Evolutionary conservation across 2,797 vertebrate genomes (phyloP), one percentile per base, ranked within the genome.

Genomic region (Poliocrania exsul): DNA sequence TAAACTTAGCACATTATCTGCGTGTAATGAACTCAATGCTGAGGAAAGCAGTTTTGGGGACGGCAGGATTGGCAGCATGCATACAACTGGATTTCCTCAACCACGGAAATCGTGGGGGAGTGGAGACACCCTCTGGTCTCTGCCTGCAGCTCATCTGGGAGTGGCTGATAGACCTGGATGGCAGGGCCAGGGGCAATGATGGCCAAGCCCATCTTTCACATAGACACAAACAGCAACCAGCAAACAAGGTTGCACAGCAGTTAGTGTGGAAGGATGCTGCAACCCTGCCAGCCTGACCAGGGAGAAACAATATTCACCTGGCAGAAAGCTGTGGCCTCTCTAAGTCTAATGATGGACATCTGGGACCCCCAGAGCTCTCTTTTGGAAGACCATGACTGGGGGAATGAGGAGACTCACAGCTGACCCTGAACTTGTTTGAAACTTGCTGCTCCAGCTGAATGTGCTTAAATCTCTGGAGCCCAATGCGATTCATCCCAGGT

Each of bases 31-130:
- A 24, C 13, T 33, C 8, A 6, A 15, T 46, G 62, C 24, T 74
- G 12, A 78, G 19, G 23, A 2, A 1, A 67, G 33, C 29, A 40
- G 37, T 29, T 81, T 35, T 4, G 9, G 10, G 44, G 28, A 33
- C 1, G 4, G 18, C 50, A 46, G 0, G 0, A n/a, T 51, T 9
- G 1, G 2, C 23, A 60, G 24, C 2, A 0, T 44, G 29, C 17
- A 5, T 2, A 8, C 14, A n/a, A 2, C 5, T 6, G 19, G 5
- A 3, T 58, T 92, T 90, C 28, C 19, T 44, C 7, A 79, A 23
- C 5, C 2, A 40, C 5, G 26, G 8, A 53, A 33, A 13, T 15
- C 12, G 33, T 13, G 3, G 16, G 11, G 8, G 4, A 33, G 6
- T 4, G 1, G 31, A 72, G 40, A 60, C 3, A 38, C 6, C 20